These are phyloP conservation scores for Phallusia fumigata DNA, from an alignment of 23 tunicate species.

Conservation along the genomic window DNA sequence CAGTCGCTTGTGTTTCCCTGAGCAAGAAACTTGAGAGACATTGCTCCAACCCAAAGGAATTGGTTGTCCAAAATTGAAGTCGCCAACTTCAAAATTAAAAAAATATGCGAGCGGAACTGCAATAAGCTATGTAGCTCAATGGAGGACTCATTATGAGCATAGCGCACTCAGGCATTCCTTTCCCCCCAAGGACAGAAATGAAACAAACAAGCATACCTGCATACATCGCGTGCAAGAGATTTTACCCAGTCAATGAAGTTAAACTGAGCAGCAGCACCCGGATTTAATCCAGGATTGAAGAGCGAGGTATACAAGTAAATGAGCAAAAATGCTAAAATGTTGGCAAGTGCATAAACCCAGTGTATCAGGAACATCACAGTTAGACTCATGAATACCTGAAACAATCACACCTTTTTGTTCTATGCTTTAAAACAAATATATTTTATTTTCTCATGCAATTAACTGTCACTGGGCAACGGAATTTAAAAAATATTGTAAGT, in stretches of 20 bases:
- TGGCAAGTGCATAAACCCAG: conserved; percentile 93
- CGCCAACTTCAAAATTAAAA: no score
- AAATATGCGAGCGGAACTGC: no score
- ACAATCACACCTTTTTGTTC: neutral
- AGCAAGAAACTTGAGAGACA: no score
- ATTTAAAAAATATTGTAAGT: no score
- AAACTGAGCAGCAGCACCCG: conserved; percentile 79
- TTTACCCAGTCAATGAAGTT: conserved; percentile 71
- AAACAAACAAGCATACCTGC: conserved; percentile 11
- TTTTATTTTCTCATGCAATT: no score
- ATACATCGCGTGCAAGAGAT: conserved; percentile 14
- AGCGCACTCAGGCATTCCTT: no score
- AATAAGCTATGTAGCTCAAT: no score
- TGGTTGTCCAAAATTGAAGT: no score
- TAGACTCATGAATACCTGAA: conserved; percentile 64
- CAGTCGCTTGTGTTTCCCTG: no score
- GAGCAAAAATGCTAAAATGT: conserved; percentile 76
- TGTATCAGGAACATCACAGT: conserved; percentile 89
- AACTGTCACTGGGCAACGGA: no score
- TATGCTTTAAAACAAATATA: neutral
- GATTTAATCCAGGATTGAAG: conserved; percentile 67
- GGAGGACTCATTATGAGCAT: no score
- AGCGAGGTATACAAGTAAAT: conserved; percentile 77
- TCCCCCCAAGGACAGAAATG: neutral
- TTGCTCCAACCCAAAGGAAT: no score